Conservation (phyloP, 1,140 invertebrate species). For the Antheraea mylitta region DNA sequence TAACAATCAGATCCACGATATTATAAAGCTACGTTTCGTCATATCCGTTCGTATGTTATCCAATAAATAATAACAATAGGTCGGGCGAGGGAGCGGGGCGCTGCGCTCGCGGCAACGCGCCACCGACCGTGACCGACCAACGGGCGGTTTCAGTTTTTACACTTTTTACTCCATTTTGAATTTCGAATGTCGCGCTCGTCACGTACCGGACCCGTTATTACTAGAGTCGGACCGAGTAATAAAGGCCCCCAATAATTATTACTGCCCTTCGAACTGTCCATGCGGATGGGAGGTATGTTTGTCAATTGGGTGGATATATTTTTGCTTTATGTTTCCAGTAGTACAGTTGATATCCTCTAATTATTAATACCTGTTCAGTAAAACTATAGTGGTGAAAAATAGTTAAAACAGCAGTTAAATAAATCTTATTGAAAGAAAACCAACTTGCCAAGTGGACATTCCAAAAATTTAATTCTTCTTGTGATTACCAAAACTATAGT, state of each 20-base stretch:
- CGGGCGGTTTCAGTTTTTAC: slow-evolving; percentile 6
- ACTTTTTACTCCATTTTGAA: slow-evolving; percentile 10
- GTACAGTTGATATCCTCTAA: too few relatives aligned
- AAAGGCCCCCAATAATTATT: slow-evolving; percentile 2
- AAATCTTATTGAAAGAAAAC: too few relatives aligned
- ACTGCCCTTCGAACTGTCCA: neutral
- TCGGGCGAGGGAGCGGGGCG: neutral
- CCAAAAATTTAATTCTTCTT: too few relatives aligned
- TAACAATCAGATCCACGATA: slow-evolving; percentile 3
- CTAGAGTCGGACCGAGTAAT: slow-evolving; percentile 2
- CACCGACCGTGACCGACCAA: slow-evolving; percentile 10
- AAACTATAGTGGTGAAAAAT: too few relatives aligned
- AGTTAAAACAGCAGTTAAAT: too few relatives aligned
- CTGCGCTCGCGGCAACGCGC: neutral
- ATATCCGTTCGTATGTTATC: slow-evolving; percentile 12
- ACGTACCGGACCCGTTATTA: slow-evolving; percentile 11
- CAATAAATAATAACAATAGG: slow-evolving; percentile 7
- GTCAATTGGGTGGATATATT: too few relatives aligned
- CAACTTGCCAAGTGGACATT: too few relatives aligned
- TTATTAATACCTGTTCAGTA: too few relatives aligned
- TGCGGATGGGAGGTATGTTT: too few relatives aligned
- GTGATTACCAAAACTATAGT: too few relatives aligned
- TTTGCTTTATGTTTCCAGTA: too few relatives aligned
- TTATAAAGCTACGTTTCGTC: slow-evolving; percentile 9
- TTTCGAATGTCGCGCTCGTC: slow-evolving; percentile 9